Percentiles rank a stretch among this genome's conserved stretches.
Conservation (phyloP, 2,113 vertebrate genomes). For the Pomatostomus ruficeps region DNA sequence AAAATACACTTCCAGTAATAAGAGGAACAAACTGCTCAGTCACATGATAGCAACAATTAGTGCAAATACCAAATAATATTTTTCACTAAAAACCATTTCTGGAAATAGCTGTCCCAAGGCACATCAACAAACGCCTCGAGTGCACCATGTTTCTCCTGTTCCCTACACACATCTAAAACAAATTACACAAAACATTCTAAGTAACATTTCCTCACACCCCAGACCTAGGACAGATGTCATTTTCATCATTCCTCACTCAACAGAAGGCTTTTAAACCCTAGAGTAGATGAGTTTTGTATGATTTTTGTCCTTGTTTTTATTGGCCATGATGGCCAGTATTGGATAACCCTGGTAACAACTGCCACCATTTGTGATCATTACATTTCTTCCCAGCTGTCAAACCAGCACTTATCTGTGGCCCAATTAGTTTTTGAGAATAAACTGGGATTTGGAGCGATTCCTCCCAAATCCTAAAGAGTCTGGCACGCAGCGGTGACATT, state of each 20-base stretch:
- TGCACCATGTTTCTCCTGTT: neutral
- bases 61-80: neutral
- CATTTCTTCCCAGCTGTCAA: slow-evolving; percentile 25
- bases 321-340: neutral
- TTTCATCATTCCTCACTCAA: neutral
- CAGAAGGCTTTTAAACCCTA: neutral
- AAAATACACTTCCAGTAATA: neutral
- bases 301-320: neutral
- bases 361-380: neutral
- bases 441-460: neutral
- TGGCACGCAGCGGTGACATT: neutral
- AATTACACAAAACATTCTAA: neutral
- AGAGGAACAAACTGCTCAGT: neutral
- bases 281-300: neutral
- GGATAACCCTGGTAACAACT: neutral
- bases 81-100: neutral
- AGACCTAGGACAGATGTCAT: neutral
- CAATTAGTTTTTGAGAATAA: slow-evolving; percentile 19
- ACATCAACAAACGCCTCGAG: neutral
- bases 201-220: neutral
- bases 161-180: neutral
- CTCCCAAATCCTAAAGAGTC: slow-evolving; percentile 12
- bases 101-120: slow-evolving; percentile 6
- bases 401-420: neutral
- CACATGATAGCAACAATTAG: neutral